Evolutionary conservation across 2,888 invertebrate genomes (phyloP).

Genomic region (Parelbella ahira): DNA sequence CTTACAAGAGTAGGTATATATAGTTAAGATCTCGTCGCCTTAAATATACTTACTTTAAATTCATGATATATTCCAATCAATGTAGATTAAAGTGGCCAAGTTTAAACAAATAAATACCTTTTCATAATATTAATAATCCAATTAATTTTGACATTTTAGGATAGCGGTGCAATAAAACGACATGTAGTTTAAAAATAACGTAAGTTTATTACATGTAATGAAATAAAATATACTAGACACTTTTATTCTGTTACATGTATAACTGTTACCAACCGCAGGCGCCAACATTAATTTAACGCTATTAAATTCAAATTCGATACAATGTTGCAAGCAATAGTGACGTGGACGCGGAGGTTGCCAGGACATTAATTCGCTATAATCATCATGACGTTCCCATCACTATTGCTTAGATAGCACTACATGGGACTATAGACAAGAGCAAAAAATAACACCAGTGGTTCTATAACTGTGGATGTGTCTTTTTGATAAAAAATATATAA

Average conservation of each 20-base stretch:
- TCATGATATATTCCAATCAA: too few species aligned
- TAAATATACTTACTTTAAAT: too few species aligned
- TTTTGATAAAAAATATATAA: constrained; percentile 16
- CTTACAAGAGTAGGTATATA: too few species aligned
- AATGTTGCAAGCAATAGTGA: constrained; percentile 26
- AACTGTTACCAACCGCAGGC: constrained; percentile 45
- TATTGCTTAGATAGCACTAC: constrained; percentile 47
- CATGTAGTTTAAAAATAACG: constrained; percentile 76
- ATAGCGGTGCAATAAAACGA: constrained; percentile 46
- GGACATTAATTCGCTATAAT: neutral
- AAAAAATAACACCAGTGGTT: constrained; percentile 24
- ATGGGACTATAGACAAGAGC: constrained; percentile 32
- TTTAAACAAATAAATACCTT: too few species aligned
- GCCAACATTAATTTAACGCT: constrained; percentile 37
- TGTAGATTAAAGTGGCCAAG: too few species aligned
- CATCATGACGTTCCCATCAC: constrained; percentile 37
- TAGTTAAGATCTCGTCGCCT: too few species aligned
- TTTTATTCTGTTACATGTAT: constrained; percentile 65
- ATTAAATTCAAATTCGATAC: constrained; percentile 27
- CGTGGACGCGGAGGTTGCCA: constrained; percentile 24
- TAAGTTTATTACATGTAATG: constrained; percentile 79
- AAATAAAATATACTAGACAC: constrained; percentile 76
- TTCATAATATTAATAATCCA: too few species aligned
- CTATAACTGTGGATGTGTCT: constrained; percentile 1
- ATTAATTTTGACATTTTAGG: neutral